These are phyloP conservation scores for Tauraco hartlaubi DNA, from an alignment of 2,797 vertebrate genomes.

Conservation along the genomic window DNA sequence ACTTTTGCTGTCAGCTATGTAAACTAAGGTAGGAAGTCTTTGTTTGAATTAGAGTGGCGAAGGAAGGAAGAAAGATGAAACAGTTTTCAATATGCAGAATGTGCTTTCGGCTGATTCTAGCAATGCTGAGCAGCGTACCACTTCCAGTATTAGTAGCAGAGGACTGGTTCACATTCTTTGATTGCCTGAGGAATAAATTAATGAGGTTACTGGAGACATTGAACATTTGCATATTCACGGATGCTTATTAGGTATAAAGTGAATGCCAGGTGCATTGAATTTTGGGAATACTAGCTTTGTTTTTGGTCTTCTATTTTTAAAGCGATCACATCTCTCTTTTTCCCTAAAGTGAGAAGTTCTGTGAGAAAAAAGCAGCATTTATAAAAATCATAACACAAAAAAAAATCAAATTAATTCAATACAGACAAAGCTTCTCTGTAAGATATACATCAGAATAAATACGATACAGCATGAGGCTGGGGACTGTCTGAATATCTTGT, in stretches of 20 bases:
- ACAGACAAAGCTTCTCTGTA: slow-evolving; percentile 32
- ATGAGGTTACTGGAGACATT: slow-evolving; percentile 83
- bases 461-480: slow-evolving; percentile 11
- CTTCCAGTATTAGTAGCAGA: slow-evolving; percentile 74
- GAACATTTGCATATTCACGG: slow-evolving; percentile 85
- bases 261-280: slow-evolving; percentile 83
- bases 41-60: slow-evolving; percentile 72
- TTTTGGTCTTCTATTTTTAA: slow-evolving; percentile 62
- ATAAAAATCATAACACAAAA: neutral
- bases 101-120: slow-evolving; percentile 66
- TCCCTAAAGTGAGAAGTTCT: slow-evolving; percentile 64
- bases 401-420: slow-evolving; percentile 26
- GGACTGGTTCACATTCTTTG: slow-evolving; percentile 79
- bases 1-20: slow-evolving; percentile 62
- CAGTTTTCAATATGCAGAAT: slow-evolving; percentile 70
- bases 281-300: slow-evolving; percentile 75
- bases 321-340: slow-evolving; percentile 56
- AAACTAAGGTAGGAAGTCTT: slow-evolving; percentile 73
- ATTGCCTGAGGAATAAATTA: slow-evolving; percentile 87
- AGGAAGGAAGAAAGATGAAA: slow-evolving; percentile 68
- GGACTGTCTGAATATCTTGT: slow-evolving; percentile 34
- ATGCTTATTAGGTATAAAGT: slow-evolving; percentile 84
- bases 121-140: slow-evolving; percentile 48
- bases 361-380: slow-evolving; percentile 28
- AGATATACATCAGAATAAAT: slow-evolving; percentile 62